phyloP scores from a whole-genome alignment of 1,140 invertebrate genomes.

The Aricia agestis region DNA sequence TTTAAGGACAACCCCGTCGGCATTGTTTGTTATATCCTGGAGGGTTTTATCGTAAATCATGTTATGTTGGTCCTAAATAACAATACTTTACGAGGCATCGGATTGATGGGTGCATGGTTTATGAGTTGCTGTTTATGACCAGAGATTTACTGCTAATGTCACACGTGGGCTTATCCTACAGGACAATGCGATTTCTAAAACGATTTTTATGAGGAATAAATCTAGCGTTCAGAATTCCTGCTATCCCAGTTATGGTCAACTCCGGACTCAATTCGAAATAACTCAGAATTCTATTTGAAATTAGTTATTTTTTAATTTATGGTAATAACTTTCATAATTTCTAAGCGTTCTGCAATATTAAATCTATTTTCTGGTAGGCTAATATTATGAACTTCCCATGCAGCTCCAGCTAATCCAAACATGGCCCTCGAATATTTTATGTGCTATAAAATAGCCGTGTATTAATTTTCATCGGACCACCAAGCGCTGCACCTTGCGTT shows the following conservation, averaged over 20 bases:
- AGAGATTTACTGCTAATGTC: slow-evolving; percentile 62
- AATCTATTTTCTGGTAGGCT: not conserved
- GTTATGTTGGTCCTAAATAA: slow-evolving; percentile 71
- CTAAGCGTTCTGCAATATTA: not conserved
- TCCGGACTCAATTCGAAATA: too few species aligned
- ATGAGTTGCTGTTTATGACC: slow-evolving; percentile 61
- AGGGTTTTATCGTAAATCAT: slow-evolving; percentile 66
- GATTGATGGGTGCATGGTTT: slow-evolving; percentile 61
- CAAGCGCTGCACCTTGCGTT: not conserved
- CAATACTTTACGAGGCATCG: slow-evolving; percentile 66
- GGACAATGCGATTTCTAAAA: not conserved
- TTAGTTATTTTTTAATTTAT: too few species aligned
- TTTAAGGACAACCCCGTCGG: not conserved
- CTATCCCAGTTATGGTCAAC: too few species aligned
- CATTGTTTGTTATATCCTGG: slow-evolving; percentile 6
- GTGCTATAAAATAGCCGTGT: not conserved
- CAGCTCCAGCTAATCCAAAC: not conserved
- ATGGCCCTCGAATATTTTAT: not conserved
- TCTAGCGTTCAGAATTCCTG: not conserved
- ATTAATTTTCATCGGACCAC: slow-evolving; percentile 1
- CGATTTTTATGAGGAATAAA: not conserved
- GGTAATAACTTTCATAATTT: too few species aligned
- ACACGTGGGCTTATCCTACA: slow-evolving; percentile 24
- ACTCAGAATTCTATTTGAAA: too few species aligned
- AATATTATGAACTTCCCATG: not conserved